Evolutionary conservation across 2,888 invertebrate genomes (phyloP), one percentile per base, ranked within the genome.

Genomic region (Crematogaster levior): DNA sequence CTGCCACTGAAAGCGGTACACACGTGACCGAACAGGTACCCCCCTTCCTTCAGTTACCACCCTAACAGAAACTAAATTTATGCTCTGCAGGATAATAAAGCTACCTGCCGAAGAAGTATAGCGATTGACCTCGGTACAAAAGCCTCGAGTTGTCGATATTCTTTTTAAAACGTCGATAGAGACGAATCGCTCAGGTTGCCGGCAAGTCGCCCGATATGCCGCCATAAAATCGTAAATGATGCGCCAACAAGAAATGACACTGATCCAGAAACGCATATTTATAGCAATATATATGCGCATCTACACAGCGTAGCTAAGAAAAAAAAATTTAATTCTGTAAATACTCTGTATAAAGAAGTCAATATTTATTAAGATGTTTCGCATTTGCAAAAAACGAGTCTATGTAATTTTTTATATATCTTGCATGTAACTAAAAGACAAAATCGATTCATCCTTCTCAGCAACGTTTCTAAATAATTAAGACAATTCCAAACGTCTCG

Each of bases 61-160:
- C 73, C 63, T 58, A 74, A 81, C 70, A 46, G 34, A 37, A 65
- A 40, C 46, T 68, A 84, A 88, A 88, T 88, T 88, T 88, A 88
- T 84, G 81, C 73, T 72, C 61, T 30, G 48, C 53, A 51, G 79
- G 81, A 83, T 85, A 88, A 88, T 88, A 88, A 88, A 88, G 82
- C 77, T 66, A 74, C 66, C 65, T 70, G 81, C 74, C 40, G 79
- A 74, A 72, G 82, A 84, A 80, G 79, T 37, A 56, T 80, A 46
- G 63, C 56, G 58, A 21, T 70, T 65, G 83, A 80, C 65, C 63
- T 46, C 43, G 6, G 68, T 56, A 21, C 43, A 40, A 48, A n/a
- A 75, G 37, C 43, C 43, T 68, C 77, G 77, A 65, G 77, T 48
- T 30, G 40, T 3, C 60, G 53, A n/a, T 46, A 53, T 56, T 68